A percentile compares a stretch with the other conserved stretches of the same genome.
These are phyloP conservation scores for Drosophila anomelani DNA, from an alignment of 2,888 invertebrate species.

Conservation along the genomic window DNA sequence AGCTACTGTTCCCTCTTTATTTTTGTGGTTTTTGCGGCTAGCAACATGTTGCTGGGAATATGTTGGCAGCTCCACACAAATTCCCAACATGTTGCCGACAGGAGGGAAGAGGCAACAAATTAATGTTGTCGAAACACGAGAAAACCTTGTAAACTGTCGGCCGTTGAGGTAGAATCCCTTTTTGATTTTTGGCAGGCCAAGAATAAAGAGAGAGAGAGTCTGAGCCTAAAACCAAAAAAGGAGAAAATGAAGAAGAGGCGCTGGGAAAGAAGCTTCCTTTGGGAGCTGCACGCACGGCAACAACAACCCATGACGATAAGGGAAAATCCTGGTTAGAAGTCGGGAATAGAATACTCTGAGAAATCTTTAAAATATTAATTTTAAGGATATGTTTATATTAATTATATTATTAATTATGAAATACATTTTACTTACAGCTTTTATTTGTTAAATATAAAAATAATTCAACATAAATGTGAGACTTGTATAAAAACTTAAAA, in stretches of 20 bases:
- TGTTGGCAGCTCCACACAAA: background rate
- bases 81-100: slow-evolving; percentile 30
- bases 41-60: slow-evolving; percentile 47
- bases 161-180: slow-evolving; percentile 35
- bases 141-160: slow-evolving; percentile 60
- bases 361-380: background rate
- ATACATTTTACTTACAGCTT: background rate
- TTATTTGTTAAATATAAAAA: background rate
- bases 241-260: slow-evolving; percentile 10
- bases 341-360: background rate
- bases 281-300: slow-evolving; percentile 27
- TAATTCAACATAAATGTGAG: too few relatives aligned
- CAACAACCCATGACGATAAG: slow-evolving; percentile 10
- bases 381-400: too few relatives aligned
- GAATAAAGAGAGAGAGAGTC: slow-evolving; percentile 1
- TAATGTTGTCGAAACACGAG: slow-evolving; percentile 57
- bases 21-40: slow-evolving; percentile 47
- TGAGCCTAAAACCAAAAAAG: background rate
- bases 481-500: too few relatives aligned
- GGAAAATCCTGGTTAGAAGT: background rate
- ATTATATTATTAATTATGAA: too few relatives aligned
- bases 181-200: slow-evolving; percentile 51
- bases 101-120: slow-evolving; percentile 42
- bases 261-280: slow-evolving; percentile 37
- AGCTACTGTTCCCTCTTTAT: slow-evolving; percentile 40